These are phyloP conservation scores for Zeugodacus cucurbitae DNA, from an alignment of 1,140 invertebrate species.

Conservation along the genomic window DNA sequence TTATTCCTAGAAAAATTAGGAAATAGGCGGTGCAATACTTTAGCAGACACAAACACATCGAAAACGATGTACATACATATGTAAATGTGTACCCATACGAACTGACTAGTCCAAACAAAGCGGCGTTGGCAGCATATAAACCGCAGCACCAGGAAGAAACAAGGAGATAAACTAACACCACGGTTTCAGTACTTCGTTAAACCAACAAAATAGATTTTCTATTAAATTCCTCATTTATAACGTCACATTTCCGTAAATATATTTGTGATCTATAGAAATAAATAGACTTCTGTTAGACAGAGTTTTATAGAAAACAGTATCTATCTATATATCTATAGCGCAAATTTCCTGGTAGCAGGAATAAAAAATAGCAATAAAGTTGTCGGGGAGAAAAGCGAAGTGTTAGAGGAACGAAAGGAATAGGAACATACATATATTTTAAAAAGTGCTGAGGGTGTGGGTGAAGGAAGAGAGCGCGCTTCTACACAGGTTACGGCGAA, in stretches of 20 bases:
- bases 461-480: not conserved
- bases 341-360: not conserved
- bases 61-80: not conserved
- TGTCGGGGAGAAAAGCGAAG: not conserved
- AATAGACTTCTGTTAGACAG: not conserved
- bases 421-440: not conserved
- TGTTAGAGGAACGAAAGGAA: not conserved
- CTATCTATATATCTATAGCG: not conserved
- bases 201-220: not conserved
- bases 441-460: not conserved
- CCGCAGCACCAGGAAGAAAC: not conserved
- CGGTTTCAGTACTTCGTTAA: not conserved
- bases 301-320: not conserved
- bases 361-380: not conserved
- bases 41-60: not conserved
- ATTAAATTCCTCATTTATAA: no score
- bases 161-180: not conserved
- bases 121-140: not conserved
- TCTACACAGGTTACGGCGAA: conserved; percentile 9
- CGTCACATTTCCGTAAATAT: not conserved
- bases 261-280: not conserved
- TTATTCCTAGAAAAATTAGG: not conserved
- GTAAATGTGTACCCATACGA: conserved; percentile 2
- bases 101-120: not conserved
- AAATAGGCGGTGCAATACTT: not conserved